phyloP scores from a whole-genome alignment of 2,113 vertebrate genomes.

The Dasyornis broadbenti region DNA sequence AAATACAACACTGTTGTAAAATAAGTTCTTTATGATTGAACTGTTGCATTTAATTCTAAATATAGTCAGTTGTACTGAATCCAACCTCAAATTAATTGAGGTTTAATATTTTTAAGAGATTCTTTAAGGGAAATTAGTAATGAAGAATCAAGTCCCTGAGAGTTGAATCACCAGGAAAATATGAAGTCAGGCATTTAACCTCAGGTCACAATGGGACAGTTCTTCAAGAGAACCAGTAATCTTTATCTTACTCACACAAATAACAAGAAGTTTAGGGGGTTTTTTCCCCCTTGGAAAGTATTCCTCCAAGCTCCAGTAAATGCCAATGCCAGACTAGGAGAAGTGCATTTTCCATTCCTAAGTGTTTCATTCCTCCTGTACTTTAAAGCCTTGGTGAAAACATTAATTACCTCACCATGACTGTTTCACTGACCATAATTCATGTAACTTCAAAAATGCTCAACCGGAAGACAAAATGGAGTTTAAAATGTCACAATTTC shows the following conservation, averaged over 20 bases:
- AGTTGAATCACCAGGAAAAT: neutral
- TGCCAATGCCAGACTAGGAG: neutral
- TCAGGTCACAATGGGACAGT: neutral
- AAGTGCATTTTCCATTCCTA: neutral
- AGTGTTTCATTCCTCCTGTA: neutral
- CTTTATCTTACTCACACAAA: neutral
- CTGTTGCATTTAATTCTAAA: neutral
- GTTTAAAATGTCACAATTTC: neutral
- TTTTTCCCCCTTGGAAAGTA: neutral
- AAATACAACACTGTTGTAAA: neutral
- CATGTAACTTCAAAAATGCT: neutral
- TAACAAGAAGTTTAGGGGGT: neutral
- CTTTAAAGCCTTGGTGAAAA: neutral
- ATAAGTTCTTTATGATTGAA: neutral
- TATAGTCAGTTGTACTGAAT: neutral
- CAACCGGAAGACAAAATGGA: neutral
- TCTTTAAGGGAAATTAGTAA: neutral
- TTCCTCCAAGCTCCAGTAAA: neutral
- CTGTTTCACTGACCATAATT: neutral
- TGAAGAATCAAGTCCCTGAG: neutral
- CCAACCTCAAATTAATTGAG: neutral
- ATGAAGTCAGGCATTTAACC: neutral
- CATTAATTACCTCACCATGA: neutral
- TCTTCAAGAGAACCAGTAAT: neutral
- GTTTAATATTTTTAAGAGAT: neutral